Evolutionary conservation across 2,113 vertebrate species (phyloP).

Genomic region (Microcebus lehilahytsara): DNA sequence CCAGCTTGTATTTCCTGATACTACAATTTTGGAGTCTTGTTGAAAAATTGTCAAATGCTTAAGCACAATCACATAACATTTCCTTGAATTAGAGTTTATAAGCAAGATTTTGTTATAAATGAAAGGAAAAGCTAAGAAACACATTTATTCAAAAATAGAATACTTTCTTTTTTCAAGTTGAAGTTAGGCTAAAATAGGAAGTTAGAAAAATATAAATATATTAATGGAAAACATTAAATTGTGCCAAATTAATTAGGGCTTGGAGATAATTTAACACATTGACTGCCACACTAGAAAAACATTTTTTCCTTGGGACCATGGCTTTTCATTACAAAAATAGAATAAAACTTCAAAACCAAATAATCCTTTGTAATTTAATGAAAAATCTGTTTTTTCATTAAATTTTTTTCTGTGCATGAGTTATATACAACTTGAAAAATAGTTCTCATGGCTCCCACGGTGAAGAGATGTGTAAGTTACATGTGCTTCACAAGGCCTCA

Average conservation of each 20-base stretch:
- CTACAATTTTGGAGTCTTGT: neutral
- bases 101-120: neutral
- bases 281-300: too few relatives aligned
- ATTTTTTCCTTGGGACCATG: too few relatives aligned
- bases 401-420: too few relatives aligned
- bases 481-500: too few relatives aligned
- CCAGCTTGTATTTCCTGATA: neutral
- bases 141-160: neutral
- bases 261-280: neutral
- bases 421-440: too few relatives aligned
- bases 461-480: too few relatives aligned
- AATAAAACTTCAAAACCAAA: too few relatives aligned
- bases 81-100: neutral
- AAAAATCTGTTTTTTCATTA: too few relatives aligned
- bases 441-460: too few relatives aligned
- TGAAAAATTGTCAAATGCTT: neutral
- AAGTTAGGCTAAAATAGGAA: neutral
- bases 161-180: neutral
- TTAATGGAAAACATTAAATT: neutral
- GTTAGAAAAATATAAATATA: neutral
- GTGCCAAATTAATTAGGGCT: neutral
- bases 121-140: neutral
- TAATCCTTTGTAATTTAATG: too few relatives aligned
- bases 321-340: too few relatives aligned
- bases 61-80: neutral